Evolutionary conservation across 1,140 invertebrate species (phyloP).

Genomic region (Eciton burchellii): DNA sequence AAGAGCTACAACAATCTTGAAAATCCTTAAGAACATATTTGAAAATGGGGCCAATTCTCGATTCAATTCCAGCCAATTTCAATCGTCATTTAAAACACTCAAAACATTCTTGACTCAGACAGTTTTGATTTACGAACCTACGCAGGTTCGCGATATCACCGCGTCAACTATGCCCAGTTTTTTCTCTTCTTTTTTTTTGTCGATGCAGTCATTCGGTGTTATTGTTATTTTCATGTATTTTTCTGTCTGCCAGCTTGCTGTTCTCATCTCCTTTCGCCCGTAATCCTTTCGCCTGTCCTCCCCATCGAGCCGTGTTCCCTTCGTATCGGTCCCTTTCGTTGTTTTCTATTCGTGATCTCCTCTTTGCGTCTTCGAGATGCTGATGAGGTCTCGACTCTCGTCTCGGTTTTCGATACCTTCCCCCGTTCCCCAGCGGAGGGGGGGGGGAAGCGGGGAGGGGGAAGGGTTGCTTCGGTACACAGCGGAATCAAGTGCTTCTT

Average conservation of each 20-base stretch:
- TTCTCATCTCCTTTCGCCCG: slow-evolving; percentile 24
- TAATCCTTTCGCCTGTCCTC: slow-evolving; percentile 27
- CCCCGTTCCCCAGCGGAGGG: slow-evolving; percentile 33
- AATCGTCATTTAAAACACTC: slow-evolving; percentile 14
- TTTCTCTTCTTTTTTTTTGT: no score
- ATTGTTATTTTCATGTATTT: slow-evolving; percentile 45
- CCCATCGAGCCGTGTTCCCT: slow-evolving; percentile 6
- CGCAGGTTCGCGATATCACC: background rate
- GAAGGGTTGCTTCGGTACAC: slow-evolving; percentile 68
- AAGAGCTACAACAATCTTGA: background rate
- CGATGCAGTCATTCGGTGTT: background rate
- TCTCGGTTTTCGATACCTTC: slow-evolving; percentile 32
- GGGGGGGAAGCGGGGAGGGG: no score
- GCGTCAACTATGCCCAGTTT: slow-evolving; percentile 16
- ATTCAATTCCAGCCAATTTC: slow-evolving; percentile 13
- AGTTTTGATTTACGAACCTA: slow-evolving; percentile 29
- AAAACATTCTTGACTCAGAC: no score
- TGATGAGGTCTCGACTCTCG: slow-evolving; percentile 67
- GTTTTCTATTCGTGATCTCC: slow-evolving; percentile 39
- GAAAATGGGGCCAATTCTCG: background rate
- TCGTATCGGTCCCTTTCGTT: slow-evolving; percentile 12
- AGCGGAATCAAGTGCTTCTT: slow-evolving; percentile 54
- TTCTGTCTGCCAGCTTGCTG: slow-evolving; percentile 45
- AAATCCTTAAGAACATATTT: slow-evolving; percentile 7
- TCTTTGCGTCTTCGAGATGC: slow-evolving; percentile 65